Conservation (phyloP, 2,888 invertebrate species). For the Lepidochrysops patricia region DNA sequence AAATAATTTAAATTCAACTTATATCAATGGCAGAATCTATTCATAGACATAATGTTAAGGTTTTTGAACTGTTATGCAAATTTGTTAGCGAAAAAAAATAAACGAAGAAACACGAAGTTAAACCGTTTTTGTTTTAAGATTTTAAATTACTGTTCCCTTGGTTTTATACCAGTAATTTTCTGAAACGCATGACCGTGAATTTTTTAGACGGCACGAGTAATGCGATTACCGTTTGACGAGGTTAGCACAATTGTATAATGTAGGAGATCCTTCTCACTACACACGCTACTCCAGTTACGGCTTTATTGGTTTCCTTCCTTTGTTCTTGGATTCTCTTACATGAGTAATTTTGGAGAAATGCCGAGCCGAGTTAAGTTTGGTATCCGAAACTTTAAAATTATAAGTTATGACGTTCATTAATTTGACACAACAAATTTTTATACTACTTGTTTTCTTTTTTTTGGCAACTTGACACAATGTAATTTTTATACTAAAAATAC, state of each 20-base stretch:
- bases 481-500: too few species aligned
- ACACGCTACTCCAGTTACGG: neutral
- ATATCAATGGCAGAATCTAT: neutral
- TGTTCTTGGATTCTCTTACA: neutral
- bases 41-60: neutral
- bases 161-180: neutral
- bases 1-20: neutral
- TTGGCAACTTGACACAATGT: too few species aligned
- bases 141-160: too few species aligned
- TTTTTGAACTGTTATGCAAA: neutral
- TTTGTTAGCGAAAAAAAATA: neutral
- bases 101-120: too few species aligned
- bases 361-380: too few species aligned
- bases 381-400: too few species aligned
- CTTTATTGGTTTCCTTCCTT: neutral
- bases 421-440: too few species aligned
- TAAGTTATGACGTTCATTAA: too few species aligned
- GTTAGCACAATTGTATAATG: constrained; percentile 9
- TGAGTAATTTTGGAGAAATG: neutral
- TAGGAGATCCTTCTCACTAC: neutral
- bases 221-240: neutral
- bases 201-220: neutral
- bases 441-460: too few species aligned
- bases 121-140: too few species aligned
- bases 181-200: neutral